These are phyloP conservation scores for Darevskia nairensis DNA, from an alignment of 2,797 vertebrate species.

Conservation along the genomic window DNA sequence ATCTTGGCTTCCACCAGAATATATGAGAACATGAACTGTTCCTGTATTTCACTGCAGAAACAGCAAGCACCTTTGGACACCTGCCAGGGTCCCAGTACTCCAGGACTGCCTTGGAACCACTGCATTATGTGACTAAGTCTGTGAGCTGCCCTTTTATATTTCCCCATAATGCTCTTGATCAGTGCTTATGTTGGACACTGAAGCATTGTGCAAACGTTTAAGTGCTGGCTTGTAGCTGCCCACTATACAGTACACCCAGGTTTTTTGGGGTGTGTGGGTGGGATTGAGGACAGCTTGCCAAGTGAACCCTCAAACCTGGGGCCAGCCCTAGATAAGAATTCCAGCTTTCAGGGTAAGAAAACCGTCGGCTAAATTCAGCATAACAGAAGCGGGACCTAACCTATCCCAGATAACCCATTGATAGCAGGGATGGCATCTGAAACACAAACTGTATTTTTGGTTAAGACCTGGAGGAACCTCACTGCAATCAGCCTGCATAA, in stretches of 20 bases:
- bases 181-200: neutral
- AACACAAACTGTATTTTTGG: neutral
- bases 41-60: neutral
- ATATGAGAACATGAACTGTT: neutral
- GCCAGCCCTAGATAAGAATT: neutral
- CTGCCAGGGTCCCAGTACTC: neutral
- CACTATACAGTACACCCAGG: neutral
- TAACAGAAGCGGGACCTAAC: neutral
- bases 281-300: neutral
- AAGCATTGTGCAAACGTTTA: neutral
- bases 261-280: no score
- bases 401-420: neutral
- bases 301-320: neutral
- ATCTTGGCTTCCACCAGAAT: neutral
- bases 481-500: neutral
- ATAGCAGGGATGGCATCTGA: neutral
- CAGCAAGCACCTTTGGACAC: neutral
- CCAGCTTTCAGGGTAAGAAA: neutral
- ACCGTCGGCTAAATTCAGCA: neutral
- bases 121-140: neutral
- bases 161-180: neutral
- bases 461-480: neutral
- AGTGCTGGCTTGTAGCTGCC: neutral
- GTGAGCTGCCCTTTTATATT: neutral
- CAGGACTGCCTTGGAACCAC: no score